phyloP scores from a whole-genome alignment of 2,888 invertebrate species.

The Parnassius orleans region DNA sequence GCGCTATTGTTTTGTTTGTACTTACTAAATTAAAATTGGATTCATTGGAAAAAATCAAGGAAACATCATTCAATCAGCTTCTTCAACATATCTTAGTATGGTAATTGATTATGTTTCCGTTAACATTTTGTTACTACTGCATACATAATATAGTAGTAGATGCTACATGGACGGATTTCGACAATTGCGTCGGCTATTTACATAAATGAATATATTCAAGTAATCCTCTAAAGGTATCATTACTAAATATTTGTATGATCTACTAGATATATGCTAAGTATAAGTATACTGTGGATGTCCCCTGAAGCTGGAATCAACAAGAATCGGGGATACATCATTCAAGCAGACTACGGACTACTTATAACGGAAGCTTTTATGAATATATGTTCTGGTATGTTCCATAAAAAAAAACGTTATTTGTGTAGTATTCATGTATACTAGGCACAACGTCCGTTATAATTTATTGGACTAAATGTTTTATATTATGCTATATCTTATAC shows the following conservation, averaged over 20 bases:
- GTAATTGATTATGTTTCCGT: slow-evolving; percentile 3
- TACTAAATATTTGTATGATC: no score
- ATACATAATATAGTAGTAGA: background rate
- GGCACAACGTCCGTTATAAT: no score
- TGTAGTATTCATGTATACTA: no score
- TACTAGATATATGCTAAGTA: no score
- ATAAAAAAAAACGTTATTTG: no score
- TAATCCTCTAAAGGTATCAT: no score
- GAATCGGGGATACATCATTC: slow-evolving; percentile 10
- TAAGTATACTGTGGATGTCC: no score
- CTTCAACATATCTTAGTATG: background rate
- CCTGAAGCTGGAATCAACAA: background rate
- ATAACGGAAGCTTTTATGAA: no score
- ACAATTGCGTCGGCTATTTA: background rate
- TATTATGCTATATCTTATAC: no score
- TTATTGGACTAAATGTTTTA: no score
- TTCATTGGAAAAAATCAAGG: slow-evolving; percentile 8
- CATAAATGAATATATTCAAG: background rate
- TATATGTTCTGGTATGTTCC: no score
- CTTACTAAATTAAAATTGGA: background rate
- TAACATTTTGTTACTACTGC: background rate
- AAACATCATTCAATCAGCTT: slow-evolving; percentile 5
- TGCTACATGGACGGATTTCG: background rate
- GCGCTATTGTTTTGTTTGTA: background rate
- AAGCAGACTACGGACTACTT: background rate